These are phyloP conservation scores for Rhaphigaster nebulosa DNA, from an alignment of 2,888 invertebrate species.

Conservation along the genomic window DNA sequence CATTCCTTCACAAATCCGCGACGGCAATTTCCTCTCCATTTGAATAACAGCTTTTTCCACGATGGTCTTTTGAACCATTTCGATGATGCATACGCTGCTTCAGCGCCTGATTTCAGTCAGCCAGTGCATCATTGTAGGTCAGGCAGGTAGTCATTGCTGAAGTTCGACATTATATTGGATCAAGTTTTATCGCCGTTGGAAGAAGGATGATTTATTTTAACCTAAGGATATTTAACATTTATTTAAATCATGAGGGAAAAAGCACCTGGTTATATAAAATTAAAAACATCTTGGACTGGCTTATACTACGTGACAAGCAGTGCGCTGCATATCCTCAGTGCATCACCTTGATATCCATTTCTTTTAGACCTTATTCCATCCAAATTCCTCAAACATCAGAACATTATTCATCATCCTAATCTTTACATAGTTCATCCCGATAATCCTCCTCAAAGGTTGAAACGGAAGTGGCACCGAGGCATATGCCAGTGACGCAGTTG, in stretches of 20 bases:
- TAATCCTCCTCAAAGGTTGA: too few relatives aligned
- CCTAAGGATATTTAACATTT: neutral
- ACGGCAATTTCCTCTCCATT: neutral
- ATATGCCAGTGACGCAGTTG: too few relatives aligned
- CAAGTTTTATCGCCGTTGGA: neutral
- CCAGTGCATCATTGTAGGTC: neutral
- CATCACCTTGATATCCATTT: too few relatives aligned
- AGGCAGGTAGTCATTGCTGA: neutral
- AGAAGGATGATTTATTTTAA: neutral
- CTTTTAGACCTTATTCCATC: too few relatives aligned
- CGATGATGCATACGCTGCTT: neutral
- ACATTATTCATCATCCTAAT: too few relatives aligned
- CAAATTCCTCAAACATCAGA: too few relatives aligned
- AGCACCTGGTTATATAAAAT: neutral
- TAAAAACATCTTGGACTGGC: too few relatives aligned
- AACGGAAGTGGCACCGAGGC: too few relatives aligned
- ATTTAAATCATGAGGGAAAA: neutral
- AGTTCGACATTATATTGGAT: neutral
- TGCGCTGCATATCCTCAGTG: too few relatives aligned
- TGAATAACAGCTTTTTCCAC: conserved; percentile 32
- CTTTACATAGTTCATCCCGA: too few relatives aligned
- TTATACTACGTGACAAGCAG: too few relatives aligned
- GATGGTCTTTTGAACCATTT: neutral
- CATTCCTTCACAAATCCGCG: conserved; percentile 37
- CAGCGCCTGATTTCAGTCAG: neutral